phyloP scores from a whole-genome alignment of 2,113 vertebrate genomes.

The Lichenostomus cassidix region DNA sequence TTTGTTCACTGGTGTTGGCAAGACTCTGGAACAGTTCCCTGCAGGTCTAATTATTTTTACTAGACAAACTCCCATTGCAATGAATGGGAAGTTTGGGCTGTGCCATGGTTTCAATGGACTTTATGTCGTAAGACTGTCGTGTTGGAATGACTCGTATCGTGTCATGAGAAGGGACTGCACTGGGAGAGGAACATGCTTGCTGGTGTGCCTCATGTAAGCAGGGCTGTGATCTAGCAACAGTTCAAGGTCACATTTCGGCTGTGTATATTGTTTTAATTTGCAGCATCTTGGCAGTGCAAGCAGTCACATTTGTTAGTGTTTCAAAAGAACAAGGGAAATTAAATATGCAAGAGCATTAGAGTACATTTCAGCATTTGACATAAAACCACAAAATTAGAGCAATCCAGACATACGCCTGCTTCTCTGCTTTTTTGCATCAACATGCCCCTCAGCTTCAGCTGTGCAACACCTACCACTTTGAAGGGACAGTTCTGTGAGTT shows the following conservation, averaged over 20 bases:
- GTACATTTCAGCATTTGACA: conserved; percentile 2
- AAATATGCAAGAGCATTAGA: conserved; percentile 38
- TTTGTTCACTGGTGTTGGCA: conserved; percentile 49
- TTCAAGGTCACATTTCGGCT: not conserved
- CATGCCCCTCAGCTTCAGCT: not conserved
- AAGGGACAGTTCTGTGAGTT: not conserved
- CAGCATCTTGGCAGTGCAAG: not conserved
- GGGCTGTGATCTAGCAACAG: not conserved
- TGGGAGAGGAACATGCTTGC: not conserved
- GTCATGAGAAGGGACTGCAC: not conserved
- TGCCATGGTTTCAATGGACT: not conserved
- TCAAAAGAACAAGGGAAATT: conserved; percentile 53
- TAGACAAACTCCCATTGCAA: conserved; percentile 18
- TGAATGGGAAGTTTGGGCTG: conserved; percentile 29
- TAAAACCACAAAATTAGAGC: conserved; percentile 31
- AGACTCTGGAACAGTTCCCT: conserved; percentile 56
- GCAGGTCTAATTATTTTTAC: conserved; percentile 69
- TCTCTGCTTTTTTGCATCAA: not conserved
- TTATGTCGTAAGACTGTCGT: not conserved
- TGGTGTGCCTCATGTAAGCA: not conserved
- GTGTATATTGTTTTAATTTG: conserved; percentile 44
- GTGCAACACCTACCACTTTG: not conserved
- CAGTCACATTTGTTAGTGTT: conserved; percentile 32
- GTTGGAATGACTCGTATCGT: not conserved
- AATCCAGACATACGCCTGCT: not conserved